Base-by-base conservation (phyloP, 2,113 vertebrate genomes). In the Antechinus stuartii region DNA sequence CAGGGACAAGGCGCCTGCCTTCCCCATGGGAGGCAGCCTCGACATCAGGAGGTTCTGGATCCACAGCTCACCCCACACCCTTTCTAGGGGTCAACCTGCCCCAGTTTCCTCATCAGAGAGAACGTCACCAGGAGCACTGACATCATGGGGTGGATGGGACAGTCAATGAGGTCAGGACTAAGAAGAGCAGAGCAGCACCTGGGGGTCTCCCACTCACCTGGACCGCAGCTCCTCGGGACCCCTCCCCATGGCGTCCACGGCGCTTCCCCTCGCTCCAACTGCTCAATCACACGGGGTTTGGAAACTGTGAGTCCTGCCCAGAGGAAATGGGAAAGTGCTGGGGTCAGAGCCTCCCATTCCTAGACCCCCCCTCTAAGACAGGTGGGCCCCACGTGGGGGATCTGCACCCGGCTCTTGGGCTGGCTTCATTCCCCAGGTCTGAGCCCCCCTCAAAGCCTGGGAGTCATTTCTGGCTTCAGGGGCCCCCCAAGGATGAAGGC, bases 1-100 rank as follows among this genome's bases (percentile, higher is more conserved):
- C 54, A 22, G 19, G 54, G 2, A 54, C 19, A 54, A 22, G 54
- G 91, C 42, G 96, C 96, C 94, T 99, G 99, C 54, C 97, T 96
- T 1, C 91, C 26, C 98, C 94, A 90, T 96, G 76, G 95, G 98
- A 98, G 53, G 49, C 22, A 10, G 49, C 55, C 0, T 2, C 27
- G 16, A 16, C 35, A 8, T 76, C 68, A 84, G 35, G 16, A 84
- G n/a, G 68, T 84, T n/a, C 35, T n/a, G n/a, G 14, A 84, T 42
- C 22, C n/a, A 84, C 19, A 84, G 16, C 16, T 16, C 6, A 3
- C 68, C 68, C 22, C 68, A 76, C 35, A n/a, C 16, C 19, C 68
- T 84, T 84, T 84, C 35, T 84, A 84, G 68, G 8, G 11, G 1
- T 22, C 68, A 84, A 22, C 14, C 68, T 42, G 30, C 61, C 61